phyloP scores from a whole-genome alignment of 2,113 vertebrate species.

The Astatotilapia flaviijosephi region DNA sequence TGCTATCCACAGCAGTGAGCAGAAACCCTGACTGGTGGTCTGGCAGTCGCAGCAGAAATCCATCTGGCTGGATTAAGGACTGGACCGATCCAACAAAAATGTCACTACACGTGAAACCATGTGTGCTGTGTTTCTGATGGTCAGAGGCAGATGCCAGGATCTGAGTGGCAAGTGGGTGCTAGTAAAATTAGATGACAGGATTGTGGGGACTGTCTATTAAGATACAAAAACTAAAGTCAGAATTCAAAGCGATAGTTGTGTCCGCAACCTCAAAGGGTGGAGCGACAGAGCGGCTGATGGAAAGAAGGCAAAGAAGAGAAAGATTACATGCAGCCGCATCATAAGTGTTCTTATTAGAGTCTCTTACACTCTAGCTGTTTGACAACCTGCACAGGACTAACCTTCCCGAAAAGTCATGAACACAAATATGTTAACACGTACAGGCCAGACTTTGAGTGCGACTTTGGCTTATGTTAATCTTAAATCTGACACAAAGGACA shows the following conservation, averaged over 20 bases:
- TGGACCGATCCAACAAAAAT: slow-evolving; percentile 26
- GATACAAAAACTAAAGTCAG: background rate
- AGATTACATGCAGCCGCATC: slow-evolving; percentile 34
- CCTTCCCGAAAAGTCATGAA: background rate
- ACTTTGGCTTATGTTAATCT: background rate
- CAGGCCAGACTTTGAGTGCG: background rate
- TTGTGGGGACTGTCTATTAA: background rate
- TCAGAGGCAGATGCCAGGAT: slow-evolving; percentile 8
- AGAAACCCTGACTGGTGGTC: slow-evolving; percentile 6
- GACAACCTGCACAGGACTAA: background rate
- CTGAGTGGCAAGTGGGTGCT: slow-evolving; percentile 8
- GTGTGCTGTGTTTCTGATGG: background rate
- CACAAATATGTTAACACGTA: background rate
- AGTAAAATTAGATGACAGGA: slow-evolving; percentile 18
- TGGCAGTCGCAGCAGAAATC: slow-evolving; percentile 23
- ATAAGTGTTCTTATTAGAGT: background rate
- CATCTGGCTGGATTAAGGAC: slow-evolving; percentile 35
- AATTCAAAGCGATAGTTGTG: background rate
- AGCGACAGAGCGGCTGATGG: background rate
- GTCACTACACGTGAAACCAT: background rate
- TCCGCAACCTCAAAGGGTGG: background rate
- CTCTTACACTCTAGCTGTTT: background rate
- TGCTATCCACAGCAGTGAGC: slow-evolving; percentile 17
- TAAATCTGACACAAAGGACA: background rate
- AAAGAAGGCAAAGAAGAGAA: background rate